Base-by-base conservation (phyloP, 2,113 vertebrate genomes). In the Falco punctatus region DNA sequence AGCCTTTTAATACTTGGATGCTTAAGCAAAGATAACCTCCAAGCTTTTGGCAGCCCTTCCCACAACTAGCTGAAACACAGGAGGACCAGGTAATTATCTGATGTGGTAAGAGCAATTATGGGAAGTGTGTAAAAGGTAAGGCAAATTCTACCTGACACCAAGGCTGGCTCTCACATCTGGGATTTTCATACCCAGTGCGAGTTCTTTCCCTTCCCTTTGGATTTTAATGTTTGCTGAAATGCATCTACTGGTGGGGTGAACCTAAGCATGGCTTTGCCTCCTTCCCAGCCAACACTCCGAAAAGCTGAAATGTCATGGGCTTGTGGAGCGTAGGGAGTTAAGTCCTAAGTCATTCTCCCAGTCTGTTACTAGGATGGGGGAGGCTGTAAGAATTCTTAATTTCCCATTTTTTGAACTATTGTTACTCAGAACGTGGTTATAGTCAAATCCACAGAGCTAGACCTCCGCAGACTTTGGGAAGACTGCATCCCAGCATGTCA, bases 51-150 rank as follows among this genome's bases (percentile, higher is more conserved):
- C 97, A 96, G 67, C 62, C n/a, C 33, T 82, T 66, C 78, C 46
- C 71, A 86, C 54, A 95, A 91, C 86, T 95, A 95, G 94, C 91
- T 95, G 95, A 92, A 97, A 96, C 96, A 97, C 54, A 95, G 95
- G 92, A 94, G n/a, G 89, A 89, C 66, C 71, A 87, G 62, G 78
- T 95, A 97, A 94, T 96, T 97, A 95, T 75, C 84, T 92, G 79
- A 95, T 95, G 92, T 80, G 89, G 96, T 95, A 94, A 96, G 40
- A 95, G 81, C 84, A 95, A 94, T 96, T 95, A 96, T 72, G 70
- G 74, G 79, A 97, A 97, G 55, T 70, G 94, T 96, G 95, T 85
- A 62, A 96, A 96, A 96, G 95, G 94, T 94, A 92, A 97, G 73
- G 46, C 58, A 93, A 95, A 70, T 95, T 92, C 66, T 95, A 58